Base-by-base conservation (phyloP, 2,888 invertebrate genomes). In the Schrankia costaestrigalis region DNA sequence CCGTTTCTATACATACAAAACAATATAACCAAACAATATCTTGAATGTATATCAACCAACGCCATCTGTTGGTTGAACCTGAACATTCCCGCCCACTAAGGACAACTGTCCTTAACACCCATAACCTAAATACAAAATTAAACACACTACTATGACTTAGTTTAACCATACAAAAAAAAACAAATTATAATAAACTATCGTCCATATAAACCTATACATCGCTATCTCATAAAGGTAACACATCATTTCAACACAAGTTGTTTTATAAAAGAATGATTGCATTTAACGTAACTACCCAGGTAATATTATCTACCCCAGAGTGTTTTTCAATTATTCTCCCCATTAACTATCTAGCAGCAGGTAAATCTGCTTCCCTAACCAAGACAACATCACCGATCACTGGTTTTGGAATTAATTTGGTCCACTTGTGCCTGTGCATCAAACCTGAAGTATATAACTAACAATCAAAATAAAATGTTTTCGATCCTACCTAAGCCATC, bases 201-300 rank as follows among this genome's bases (percentile, higher is more conserved):
- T n/a, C n/a, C n/a, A n/a, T n/a, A n/a, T n/a, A n/a, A n/a, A n/a
- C n/a, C n/a, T n/a, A n/a, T n/a, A n/a, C n/a, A 17, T 17, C 17
- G 3, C 17, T 5, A 25, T 11, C 5, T 50, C 13, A 4, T 8
- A 30, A 25, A 12, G 31, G 22, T 31, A 26, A 12, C 11, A 28
- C 18, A 28, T 1, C 18, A 8, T n/a, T 28, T 28, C 1, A 19
- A 28, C 1, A 10, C 8, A 19, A 19, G 28, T 12, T 19, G 18
- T 12, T 28, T 28, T 11, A 28, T 28, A 3, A 9, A 1, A 3
- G 15, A 2, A 12, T 4, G 11, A 3, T 28, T 19, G 4, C n/a
- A n/a, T 1, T 12, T 10, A 28, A 4, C 1, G n/a, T 28, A 12
- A 28, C 28, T 1, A 28, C 28, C 1, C 28, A 11, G 1, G 19